Evolutionary conservation across 1,140 invertebrate species (phyloP), one percentile per base, ranked within the genome.

Genomic region (Aleiodes sp.): DNA sequence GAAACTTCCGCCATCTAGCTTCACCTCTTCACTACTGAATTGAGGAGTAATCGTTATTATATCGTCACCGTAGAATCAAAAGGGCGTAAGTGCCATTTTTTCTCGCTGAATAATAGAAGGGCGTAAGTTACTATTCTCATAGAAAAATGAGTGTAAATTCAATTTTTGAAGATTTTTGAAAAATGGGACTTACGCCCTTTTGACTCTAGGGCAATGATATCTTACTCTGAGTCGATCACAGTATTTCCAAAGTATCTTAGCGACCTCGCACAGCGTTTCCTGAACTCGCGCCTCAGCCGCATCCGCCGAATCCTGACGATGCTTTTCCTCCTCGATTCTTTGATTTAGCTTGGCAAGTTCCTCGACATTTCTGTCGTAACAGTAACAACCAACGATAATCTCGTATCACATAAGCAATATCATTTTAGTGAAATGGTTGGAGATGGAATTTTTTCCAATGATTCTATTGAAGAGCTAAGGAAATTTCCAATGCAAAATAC

Each of bases 291-390:
- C 84, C 57, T 88, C 82, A 31, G 89, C 80, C 10, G 83, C 76
- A 26, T 82, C 80, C 12, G 84, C 80, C 2, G 77, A 79, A 59
- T 88, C 82, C 72, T 86, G 86, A 4, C 79, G 78, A 37, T 73
- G 16, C 4, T 26, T 67, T 70, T 90, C 86, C 62, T 86, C 80
- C 10, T 86, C 70, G 61, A 92, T 92, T 70, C 87, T 83, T 2
- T 76, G 75, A 77, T 91, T 92, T 1, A 92, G 75, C 52, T 87
- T 85, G 29, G 88, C 87, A 43, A 91, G 84, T 72, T 91, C 87
- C 70, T 93, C 92, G 60, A 91, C 88, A 71, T 91, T 92, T 70
- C 92, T 93, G 74, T n/a, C n/a, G n/a, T n/a, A n/a, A n/a, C n/a
- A n/a, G n/a, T n/a, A n/a, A n/a, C n/a, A n/a, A n/a, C n/a, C 61